Evolutionary conservation across 2,888 invertebrate genomes (phyloP), one percentile per base, ranked within the genome.

Genomic region (Netelia inedita): DNA sequence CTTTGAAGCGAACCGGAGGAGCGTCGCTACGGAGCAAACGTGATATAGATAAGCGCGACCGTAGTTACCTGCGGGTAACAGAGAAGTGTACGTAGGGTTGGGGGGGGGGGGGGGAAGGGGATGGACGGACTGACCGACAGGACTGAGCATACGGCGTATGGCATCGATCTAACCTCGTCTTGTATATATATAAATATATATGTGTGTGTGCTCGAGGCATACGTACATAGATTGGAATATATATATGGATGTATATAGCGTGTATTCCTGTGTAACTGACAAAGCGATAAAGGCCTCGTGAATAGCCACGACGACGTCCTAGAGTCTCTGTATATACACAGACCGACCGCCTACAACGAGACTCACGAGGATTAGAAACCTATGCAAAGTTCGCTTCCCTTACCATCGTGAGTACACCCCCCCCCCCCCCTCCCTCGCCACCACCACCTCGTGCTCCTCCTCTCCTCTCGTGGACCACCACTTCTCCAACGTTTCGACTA

Each of bases 341-440:
- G 28, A 55, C 59, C 53, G 46, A 11, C 21, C 66, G n/a, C 21
- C 76, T 21, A 23, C 61, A 46, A 35, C 28, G 68, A 69, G 61
- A 55, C 55, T 78, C 68, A 35, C 78, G 35, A 61, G 78, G 69
- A 78, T 78, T 69, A 69, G 78, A 78, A 78, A 69, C 61, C 69
- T 68, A 78, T 78, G 61, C 78, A 61, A 78, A 69, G 68, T 61
- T 53, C 78, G 23, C 46, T 61, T 78, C 28, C 23, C 76, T 57
- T 19, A 55, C 16, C 46, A 23, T 35, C 65, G 19, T 57, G n/a
- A 78, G 50, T 16, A n/a, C 14, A 55, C 2, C 19, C 55, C 16
- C 55, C 6, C 50, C 69, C 43, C 14, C 57, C 68, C 41, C 55
- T 23, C n/a, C n/a, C n/a, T n/a, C n/a, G n/a, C n/a, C n/a, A n/a